Base-by-base conservation (phyloP, 2,888 invertebrate species). In the Drosophila acutilabella region DNA sequence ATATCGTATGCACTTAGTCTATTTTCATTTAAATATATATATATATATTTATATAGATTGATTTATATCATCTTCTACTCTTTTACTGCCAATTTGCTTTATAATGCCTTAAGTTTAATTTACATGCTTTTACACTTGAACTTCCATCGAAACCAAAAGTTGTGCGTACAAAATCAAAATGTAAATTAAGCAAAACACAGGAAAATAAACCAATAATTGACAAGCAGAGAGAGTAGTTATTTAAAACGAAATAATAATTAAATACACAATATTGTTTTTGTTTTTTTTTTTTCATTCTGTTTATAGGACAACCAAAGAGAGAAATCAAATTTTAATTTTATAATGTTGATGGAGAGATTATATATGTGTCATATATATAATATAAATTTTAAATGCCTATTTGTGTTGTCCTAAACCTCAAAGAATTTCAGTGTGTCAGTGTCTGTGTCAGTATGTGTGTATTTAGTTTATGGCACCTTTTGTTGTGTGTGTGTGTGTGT, bases 401-500 rank as follows among this genome's bases (percentile, higher is more conserved):
- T 73, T 88, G 74, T 79, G 80, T 89, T 71, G 72, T 74, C 77
- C 74, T 80, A 80, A 77, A 74, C 74, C 84, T 76, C 48, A 61
- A 56, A 51, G 52, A 81, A 80, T 77, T 83, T 80, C 50, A 60
- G 57, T 74, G 52, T 71, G 53, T 70, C 20, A 68, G 59, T 70
- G 70, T 70, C 20, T 18, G 18, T 18, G 20, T 20, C 20, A 4
- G 20, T n/a, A n/a, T 69, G 59, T 70, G 70, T 70, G 56, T 65
- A 42, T 75, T 73, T 71, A 70, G 73, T 81, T 74, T 88, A 89
- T 83, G 89, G 81, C 81, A 82, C 81, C 71, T 61, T 84, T 86
- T 57, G 47, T 70, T 57, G 58, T 71, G 33, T 51, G 56, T 67
- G 65, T 71, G 45, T 66, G 38, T 68, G 51, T 66, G 33, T 64